Evolutionary conservation across 2,113 vertebrate genomes (phyloP).

Genomic region (Gnathonemus longibarbis): DNA sequence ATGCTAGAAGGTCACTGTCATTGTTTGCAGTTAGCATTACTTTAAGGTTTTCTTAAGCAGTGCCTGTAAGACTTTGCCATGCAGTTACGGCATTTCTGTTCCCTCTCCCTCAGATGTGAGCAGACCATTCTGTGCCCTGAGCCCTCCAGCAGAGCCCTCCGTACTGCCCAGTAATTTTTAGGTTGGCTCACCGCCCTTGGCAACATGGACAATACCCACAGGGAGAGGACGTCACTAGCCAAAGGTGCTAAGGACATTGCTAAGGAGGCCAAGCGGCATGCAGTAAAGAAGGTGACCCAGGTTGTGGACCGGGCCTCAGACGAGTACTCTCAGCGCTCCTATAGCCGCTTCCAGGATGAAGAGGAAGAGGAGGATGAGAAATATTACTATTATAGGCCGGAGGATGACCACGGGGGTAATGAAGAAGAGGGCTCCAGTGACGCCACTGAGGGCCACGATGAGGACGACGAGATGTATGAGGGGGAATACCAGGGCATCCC

Average conservation of each 20-base stretch:
- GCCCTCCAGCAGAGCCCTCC: constrained; percentile 18
- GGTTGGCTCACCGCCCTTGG: constrained; percentile 28
- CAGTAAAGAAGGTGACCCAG: constrained; percentile 76
- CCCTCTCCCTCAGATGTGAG: background rate
- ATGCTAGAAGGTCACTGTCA: background rate
- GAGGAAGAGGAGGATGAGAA: constrained; percentile 71
- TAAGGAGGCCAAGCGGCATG: constrained; percentile 83
- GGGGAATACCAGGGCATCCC: constrained; percentile 98
- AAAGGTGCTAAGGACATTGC: constrained; percentile 91
- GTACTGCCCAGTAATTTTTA: constrained; percentile 16
- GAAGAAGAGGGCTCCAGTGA: constrained; percentile 95
- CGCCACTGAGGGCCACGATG: constrained; percentile 93
- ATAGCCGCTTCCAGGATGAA: constrained; percentile 80
- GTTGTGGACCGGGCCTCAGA: constrained; percentile 79
- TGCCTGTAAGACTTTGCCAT: background rate
- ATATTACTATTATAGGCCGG: constrained; percentile 53
- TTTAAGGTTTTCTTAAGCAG: background rate
- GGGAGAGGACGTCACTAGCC: constrained; percentile 82
- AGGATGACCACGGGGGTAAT: constrained; percentile 51
- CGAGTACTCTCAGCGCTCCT: constrained; percentile 78
- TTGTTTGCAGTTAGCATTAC: background rate
- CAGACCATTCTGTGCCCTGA: background rate
- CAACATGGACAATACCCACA: constrained; percentile 80
- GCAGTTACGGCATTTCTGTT: background rate
- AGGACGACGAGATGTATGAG: constrained; percentile 97